phyloP scores from a whole-genome alignment of 2,797 vertebrate genomes.

The Tokudaia muenninki region DNA sequence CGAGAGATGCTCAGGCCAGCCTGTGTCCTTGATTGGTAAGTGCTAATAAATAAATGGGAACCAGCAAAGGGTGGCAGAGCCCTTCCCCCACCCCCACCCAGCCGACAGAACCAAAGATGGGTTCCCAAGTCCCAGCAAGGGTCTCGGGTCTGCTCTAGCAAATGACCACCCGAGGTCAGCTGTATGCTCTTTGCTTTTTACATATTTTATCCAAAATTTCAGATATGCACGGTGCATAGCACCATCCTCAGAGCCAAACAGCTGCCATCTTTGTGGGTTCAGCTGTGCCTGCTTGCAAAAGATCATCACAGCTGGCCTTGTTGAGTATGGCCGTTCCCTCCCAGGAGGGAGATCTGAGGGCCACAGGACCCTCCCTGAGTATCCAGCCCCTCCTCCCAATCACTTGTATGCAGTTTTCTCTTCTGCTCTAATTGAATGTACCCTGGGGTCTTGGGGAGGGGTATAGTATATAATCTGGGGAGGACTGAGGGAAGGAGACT shows the following conservation, averaged over 20 bases:
- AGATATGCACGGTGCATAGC: not conserved
- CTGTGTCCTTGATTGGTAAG: not conserved
- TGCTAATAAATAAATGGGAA: not conserved
- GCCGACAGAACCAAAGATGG: not conserved
- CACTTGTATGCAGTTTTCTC: not conserved
- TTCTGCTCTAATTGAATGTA: not conserved
- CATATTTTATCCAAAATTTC: not conserved
- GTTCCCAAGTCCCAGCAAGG: not conserved
- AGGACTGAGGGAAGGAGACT: not conserved
- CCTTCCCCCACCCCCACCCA: accelerated
- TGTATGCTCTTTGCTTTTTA: not conserved
- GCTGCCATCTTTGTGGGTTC: not conserved
- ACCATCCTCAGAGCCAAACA: not conserved
- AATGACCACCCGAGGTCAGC: not conserved
- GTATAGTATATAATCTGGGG: not conserved
- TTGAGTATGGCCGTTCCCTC: not conserved
- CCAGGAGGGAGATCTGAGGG: not conserved
- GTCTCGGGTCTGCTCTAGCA: not conserved
- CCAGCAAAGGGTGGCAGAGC: not conserved
- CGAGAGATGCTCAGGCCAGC: not conserved
- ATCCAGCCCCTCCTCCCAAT: not conserved
- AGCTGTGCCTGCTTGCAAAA: not conserved
- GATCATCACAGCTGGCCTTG: not conserved
- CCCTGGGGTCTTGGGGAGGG: not conserved
- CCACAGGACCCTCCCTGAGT: not conserved